Conservation (phyloP, 1,140 invertebrate genomes). For the Holotrichia oblita region DNA sequence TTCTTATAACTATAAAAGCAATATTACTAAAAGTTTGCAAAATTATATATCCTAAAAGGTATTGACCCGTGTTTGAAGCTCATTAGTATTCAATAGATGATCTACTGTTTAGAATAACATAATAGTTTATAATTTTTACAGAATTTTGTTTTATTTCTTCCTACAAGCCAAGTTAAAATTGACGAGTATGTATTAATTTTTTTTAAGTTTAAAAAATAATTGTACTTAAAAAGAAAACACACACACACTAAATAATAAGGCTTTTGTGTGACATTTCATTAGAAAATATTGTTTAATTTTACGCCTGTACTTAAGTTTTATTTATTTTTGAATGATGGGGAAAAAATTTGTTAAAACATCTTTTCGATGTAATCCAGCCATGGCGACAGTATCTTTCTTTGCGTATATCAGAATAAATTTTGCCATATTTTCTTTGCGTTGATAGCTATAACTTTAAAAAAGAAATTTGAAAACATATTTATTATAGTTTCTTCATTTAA, state of each 20-base stretch:
- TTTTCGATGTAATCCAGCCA: neutral
- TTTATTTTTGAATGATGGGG: neutral
- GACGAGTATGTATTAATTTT: too few relatives aligned
- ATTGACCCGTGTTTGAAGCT: too few relatives aligned
- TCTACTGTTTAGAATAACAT: too few relatives aligned
- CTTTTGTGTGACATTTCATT: neutral
- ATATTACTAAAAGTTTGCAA: too few relatives aligned
- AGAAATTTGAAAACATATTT: conserved; percentile 14
- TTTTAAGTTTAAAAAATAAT: too few relatives aligned
- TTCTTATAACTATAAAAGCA: too few relatives aligned
- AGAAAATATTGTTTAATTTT: neutral
- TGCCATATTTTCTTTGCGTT: conserved; percentile 15
- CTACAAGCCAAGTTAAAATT: too few relatives aligned
- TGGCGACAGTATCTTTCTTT: conserved; percentile 1
- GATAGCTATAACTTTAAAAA: neutral
- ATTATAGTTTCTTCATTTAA: conserved; percentile 13
- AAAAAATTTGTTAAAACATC: neutral
- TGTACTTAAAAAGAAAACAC: too few relatives aligned
- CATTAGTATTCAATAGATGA: too few relatives aligned
- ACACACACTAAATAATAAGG: neutral
- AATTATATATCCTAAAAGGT: too few relatives aligned
- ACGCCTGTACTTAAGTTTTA: neutral
- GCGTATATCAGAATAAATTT: neutral
- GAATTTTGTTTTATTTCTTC: too few relatives aligned
- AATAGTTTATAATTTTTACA: too few relatives aligned